These are phyloP conservation scores for Eilema griseolum DNA, from an alignment of 2,888 invertebrate genomes.

Conservation along the genomic window DNA sequence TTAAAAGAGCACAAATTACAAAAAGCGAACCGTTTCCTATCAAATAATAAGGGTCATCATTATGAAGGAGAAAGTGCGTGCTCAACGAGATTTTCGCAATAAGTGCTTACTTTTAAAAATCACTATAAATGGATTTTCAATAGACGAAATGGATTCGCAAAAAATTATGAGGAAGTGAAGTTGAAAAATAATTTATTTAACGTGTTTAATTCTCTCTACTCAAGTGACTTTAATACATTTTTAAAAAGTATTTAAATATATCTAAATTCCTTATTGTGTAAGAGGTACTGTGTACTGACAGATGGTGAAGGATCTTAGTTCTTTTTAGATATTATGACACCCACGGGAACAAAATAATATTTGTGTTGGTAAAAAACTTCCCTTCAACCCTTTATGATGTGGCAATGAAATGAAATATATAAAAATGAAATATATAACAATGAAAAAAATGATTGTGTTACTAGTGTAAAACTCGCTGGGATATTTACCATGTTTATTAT, in stretches of 20 bases:
- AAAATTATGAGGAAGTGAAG: constrained; percentile 19
- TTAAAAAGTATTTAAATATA: neutral
- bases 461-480: too few species aligned
- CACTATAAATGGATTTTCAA: constrained; percentile 27
- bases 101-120: constrained; percentile 34
- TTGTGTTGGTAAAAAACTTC: too few species aligned
- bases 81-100: constrained; percentile 39
- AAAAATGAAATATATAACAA: too few species aligned
- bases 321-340: too few species aligned
- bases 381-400: too few species aligned
- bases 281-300: too few species aligned
- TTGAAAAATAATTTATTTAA: neutral
- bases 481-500: too few species aligned
- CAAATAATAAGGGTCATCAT: constrained; percentile 38
- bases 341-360: too few species aligned
- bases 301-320: too few species aligned
- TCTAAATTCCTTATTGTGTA: neutral
- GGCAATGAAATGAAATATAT: too few species aligned
- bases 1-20: constrained; percentile 41
- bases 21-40: constrained; percentile 29
- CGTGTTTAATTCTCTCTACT: neutral
- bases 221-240: neutral
- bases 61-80: constrained; percentile 35
- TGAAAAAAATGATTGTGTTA: too few species aligned
- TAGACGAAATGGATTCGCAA: constrained; percentile 35